Base-by-base conservation (phyloP, 53 echinoderm and acorn worm genomes). In the Temnopleurus reevesii region DNA sequence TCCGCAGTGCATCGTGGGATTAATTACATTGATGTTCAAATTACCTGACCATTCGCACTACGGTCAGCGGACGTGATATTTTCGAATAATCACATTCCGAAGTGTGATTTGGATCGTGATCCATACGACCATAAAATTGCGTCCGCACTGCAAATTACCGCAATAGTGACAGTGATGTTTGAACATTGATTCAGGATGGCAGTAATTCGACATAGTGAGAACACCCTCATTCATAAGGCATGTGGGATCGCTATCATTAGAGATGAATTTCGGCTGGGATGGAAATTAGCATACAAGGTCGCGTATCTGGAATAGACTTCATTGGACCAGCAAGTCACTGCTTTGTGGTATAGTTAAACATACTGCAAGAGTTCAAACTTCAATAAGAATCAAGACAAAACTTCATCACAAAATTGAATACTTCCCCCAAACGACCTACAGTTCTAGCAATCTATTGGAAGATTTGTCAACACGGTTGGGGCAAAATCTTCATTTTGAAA, bases 271-370 rank as follows among this genome's bases (percentile, higher is more conserved):
- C 3, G 35, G 43, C 71, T 71, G 71, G 1, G 43, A 43, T 43
- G 21, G 71, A 79, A 79, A 79, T 79, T 47, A 30, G 45, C 13
- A 28, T 46, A 49, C 79, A 79, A 79, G 79, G 79, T 47, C 79
- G 46, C 79, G 46, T 79, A 79, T 79, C 79, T 79, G 79, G 79
- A 46, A 79, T 79, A 71, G 5, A 71, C 71, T 71, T 71, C 13
- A 41, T 41, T 71, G 38, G 71, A 43, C n/a, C 41, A 65, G 65
- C 18, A 10, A 71, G 8, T 30, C 71, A 8, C 21, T 30, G 71
- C 71, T 71, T 71, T 71, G 71, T 41, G 41, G 71, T 41, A n/a
- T 38, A 41, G 71, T 41, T 21, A 41, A 71, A 18, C 71, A n/a
- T 71, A n/a, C 8, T 71, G 36, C 65, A 66, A n/a, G 71, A 71